These are phyloP conservation scores for Chirona hameri DNA, from an alignment of 2,888 invertebrate genomes.

Conservation along the genomic window DNA sequence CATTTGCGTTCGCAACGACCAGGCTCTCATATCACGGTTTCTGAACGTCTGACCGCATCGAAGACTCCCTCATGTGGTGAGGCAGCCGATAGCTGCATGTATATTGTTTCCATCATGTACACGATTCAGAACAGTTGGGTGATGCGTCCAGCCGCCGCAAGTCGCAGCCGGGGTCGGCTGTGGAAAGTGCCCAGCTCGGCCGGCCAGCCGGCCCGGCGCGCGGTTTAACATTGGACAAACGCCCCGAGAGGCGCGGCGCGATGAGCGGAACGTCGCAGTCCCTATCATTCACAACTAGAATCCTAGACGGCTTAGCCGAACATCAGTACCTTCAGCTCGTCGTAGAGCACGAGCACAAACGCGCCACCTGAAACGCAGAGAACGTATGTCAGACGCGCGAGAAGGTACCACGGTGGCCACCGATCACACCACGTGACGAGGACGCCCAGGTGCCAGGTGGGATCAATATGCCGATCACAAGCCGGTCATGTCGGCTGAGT, in stretches of 20 bases:
- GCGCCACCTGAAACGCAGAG: conserved; percentile 58
- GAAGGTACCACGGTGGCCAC: too few species aligned
- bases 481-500: too few species aligned
- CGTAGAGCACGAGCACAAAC: conserved; percentile 86
- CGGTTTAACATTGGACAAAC: not conserved
- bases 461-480: too few species aligned
- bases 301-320: conserved; percentile 33
- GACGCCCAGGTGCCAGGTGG: too few species aligned
- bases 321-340: conserved; percentile 63
- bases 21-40: too few species aligned
- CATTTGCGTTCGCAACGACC: too few species aligned
- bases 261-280: not conserved
- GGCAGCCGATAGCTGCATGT: not conserved
- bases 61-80: too few species aligned
- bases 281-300: not conserved
- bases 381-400: not conserved
- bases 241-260: not conserved
- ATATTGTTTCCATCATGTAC: not conserved
- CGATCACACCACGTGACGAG: too few species aligned
- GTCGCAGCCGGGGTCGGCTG: not conserved
- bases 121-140: not conserved
- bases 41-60: too few species aligned
- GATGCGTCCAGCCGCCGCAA: not conserved
- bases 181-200: not conserved
- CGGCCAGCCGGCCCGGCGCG: not conserved